phyloP scores from a whole-genome alignment of 2,797 vertebrate genomes.

The Hypotaenidia okinawae region DNA sequence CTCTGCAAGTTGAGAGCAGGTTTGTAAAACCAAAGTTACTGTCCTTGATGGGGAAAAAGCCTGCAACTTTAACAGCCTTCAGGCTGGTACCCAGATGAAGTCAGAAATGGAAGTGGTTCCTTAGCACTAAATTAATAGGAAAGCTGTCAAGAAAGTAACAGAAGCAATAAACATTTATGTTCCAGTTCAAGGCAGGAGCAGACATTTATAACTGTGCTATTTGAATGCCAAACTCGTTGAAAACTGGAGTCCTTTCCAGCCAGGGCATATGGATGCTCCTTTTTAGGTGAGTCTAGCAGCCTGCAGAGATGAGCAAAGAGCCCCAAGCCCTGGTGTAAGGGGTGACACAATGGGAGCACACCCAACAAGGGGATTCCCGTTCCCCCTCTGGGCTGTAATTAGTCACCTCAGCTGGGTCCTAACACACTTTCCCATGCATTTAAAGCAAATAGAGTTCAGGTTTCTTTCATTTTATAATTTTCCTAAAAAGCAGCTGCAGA shows the following conservation, averaged over 20 bases:
- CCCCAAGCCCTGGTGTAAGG: neutral
- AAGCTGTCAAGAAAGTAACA: neutral
- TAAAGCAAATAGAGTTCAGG: neutral
- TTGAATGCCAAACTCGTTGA: neutral
- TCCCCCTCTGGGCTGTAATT: neutral
- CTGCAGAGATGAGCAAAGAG: neutral
- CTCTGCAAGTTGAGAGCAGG: neutral
- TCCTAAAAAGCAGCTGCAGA: neutral
- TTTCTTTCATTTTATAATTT: neutral
- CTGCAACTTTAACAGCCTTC: neutral
- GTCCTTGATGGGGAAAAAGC: neutral
- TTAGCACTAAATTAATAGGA: neutral
- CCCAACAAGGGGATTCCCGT: neutral
- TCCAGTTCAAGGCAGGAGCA: conserved; percentile 4
- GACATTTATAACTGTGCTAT: neutral
- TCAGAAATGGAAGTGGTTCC: conserved; percentile 1
- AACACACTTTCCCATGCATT: neutral
- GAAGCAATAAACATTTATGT: conserved; percentile 37
- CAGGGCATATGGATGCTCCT: neutral
- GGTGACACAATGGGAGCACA: neutral
- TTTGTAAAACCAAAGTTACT: neutral
- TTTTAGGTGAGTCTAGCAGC: conserved; percentile 1
- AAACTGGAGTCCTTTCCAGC: neutral
- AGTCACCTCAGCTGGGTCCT: neutral
- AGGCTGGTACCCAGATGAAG: neutral